Conservation (phyloP, 2,113 vertebrate genomes). For the Psilopsiagon aymara region DNA sequence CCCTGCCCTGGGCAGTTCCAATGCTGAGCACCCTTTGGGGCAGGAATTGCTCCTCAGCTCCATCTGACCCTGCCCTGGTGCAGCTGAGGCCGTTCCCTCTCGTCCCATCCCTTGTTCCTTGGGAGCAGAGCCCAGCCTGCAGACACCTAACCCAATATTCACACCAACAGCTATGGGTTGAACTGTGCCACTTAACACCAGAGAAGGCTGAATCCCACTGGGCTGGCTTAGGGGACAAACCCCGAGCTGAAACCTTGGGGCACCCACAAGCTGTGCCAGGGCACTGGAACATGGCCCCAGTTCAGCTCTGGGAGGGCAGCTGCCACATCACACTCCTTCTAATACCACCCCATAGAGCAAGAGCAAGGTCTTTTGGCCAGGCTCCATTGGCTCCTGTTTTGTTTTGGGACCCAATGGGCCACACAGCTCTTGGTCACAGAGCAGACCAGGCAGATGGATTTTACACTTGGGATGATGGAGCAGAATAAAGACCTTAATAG, state of each 20-base stretch:
- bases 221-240: not conserved
- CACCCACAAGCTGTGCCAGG: not conserved
- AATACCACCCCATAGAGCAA: not conserved
- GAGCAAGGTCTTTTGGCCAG: not conserved
- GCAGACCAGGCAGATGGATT: not conserved
- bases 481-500: not conserved
- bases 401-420: not conserved
- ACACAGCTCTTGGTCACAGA: not conserved
- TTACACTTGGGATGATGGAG: not conserved
- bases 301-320: not conserved
- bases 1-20: too few species aligned
- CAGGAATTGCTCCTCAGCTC: too few species aligned
- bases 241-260: not conserved
- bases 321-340: not conserved
- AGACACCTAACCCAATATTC: not conserved
- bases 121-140: too few species aligned
- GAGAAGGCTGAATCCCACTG: not conserved
- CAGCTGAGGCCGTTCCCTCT: too few species aligned
- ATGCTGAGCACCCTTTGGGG: too few species aligned
- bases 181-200: not conserved
- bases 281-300: not conserved
- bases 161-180: not conserved
- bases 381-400: not conserved
- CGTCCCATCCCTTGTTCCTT: too few species aligned
- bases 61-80: too few species aligned